A percentile compares a stretch with the other conserved stretches of the same genome.
Conservation (phyloP, 1,140 invertebrate genomes). For the Globodera ellingtonae region DNA sequence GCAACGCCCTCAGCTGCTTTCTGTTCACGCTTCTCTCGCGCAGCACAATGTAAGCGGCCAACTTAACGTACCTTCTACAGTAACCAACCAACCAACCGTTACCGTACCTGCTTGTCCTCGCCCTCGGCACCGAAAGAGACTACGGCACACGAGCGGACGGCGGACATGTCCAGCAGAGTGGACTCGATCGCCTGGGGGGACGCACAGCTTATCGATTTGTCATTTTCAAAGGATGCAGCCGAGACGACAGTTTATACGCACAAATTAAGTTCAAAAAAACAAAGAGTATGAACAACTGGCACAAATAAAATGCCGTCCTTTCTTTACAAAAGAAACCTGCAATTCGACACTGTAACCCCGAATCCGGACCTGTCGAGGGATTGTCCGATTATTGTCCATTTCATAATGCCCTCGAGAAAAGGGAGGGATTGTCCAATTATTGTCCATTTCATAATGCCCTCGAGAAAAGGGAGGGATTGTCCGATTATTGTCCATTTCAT, state of each 20-base stretch:
- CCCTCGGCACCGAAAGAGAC: conserved; percentile 68
- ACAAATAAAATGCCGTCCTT: too few species aligned
- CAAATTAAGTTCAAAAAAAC: background rate
- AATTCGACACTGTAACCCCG: conserved; percentile 70
- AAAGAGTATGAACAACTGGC: conserved; percentile 11
- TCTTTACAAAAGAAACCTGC: conserved; percentile 61
- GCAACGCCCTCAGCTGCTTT: conserved; percentile 66
- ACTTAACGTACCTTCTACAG: background rate
- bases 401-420: background rate
- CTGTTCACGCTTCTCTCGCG: conserved; percentile 58
- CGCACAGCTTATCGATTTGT: conserved; percentile 29
- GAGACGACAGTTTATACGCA: background rate
- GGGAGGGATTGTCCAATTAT: too few species aligned
- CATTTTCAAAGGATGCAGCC: background rate
- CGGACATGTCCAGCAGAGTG: conserved; percentile 66
- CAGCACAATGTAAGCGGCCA: conserved; percentile 69
- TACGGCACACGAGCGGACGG: conserved; percentile 67
- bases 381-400: too few species aligned
- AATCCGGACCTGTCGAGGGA: conserved; percentile 63
- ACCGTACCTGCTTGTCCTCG: conserved; percentile 66
- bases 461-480: background rate
- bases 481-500: too few species aligned
- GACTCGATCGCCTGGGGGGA: conserved; percentile 67
- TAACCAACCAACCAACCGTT: too few species aligned
- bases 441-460: too few species aligned